Evolutionary conservation across 2,113 vertebrate genomes (phyloP).

Genomic region (Phocoena phocoena): DNA sequence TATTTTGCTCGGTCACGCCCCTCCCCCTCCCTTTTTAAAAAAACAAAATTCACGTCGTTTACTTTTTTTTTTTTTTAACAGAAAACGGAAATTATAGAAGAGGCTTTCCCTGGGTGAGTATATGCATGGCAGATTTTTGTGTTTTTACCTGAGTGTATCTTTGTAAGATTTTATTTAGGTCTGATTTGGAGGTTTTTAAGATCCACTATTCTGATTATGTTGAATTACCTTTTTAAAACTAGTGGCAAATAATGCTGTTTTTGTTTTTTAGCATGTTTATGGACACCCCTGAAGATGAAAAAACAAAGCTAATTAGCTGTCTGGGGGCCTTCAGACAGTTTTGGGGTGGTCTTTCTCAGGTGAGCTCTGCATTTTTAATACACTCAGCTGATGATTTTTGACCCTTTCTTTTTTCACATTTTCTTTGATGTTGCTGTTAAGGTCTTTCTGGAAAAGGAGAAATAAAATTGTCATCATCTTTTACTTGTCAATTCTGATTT

Average conservation of each 20-base stretch:
- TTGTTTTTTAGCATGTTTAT: conserved; percentile 93
- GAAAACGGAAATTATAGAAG: conserved; percentile 99
- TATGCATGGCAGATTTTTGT: background rate
- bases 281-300: conserved; percentile 97
- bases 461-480: background rate
- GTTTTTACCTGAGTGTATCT: background rate
- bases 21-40: background rate
- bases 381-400: background rate
- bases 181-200: background rate
- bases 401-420: background rate
- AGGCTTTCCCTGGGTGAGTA: conserved; percentile 97
- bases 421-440: background rate
- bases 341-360: conserved; percentile 96
- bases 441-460: background rate
- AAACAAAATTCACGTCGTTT: background rate
- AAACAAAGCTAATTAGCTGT: conserved; percentile 96
- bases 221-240: background rate
- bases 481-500: background rate
- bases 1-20: background rate
- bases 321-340: conserved; percentile 95
- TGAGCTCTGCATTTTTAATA: conserved; percentile 74
- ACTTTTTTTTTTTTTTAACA: conserved; percentile 76
- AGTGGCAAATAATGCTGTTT: conserved; percentile 28
- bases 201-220: background rate
- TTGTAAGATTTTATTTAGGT: background rate